Percentiles rank a stretch among this genome's conserved stretches.
Evolutionary conservation across 1,140 invertebrate genomes (phyloP).

Genomic region (Conus ventricosus): DNA sequence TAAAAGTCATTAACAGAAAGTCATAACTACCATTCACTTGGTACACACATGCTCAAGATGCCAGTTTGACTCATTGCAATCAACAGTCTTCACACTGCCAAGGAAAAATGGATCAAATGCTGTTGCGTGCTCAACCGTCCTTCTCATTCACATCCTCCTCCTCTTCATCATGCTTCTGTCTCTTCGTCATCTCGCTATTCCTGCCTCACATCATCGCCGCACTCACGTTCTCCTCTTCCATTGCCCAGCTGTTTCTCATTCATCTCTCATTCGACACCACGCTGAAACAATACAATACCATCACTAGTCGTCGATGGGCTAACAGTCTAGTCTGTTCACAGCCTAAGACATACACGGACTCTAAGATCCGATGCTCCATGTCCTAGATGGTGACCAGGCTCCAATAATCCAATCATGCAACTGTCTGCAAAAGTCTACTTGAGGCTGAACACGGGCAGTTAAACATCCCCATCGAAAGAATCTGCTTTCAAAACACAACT

Average conservation of each 20-base stretch:
- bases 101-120: background rate
- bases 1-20: too few relatives aligned
- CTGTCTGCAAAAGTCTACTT: too few relatives aligned
- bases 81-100: background rate
- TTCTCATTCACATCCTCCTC: constrained; percentile 34
- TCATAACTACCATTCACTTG: too few relatives aligned
- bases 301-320: too few relatives aligned
- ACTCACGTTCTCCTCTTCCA: constrained; percentile 94
- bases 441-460: too few relatives aligned
- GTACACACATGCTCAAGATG: background rate
- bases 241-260: constrained; percentile 94
- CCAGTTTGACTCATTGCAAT: background rate
- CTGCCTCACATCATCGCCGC: constrained; percentile 79
- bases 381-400: too few relatives aligned
- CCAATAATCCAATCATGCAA: too few relatives aligned
- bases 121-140: background rate
- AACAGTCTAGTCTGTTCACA: too few relatives aligned
- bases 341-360: too few relatives aligned
- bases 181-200: constrained; percentile 73
- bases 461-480: too few relatives aligned
- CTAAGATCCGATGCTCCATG: too few relatives aligned
- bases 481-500: too few relatives aligned
- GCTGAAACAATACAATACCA: constrained; percentile 79
- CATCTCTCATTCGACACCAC: constrained; percentile 98
- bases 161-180: constrained; percentile 73